Percentiles rank a stretch among this genome's conserved stretches.
Evolutionary conservation across 2,888 invertebrate species (phyloP).

Genomic region (Ferrisia virgata): DNA sequence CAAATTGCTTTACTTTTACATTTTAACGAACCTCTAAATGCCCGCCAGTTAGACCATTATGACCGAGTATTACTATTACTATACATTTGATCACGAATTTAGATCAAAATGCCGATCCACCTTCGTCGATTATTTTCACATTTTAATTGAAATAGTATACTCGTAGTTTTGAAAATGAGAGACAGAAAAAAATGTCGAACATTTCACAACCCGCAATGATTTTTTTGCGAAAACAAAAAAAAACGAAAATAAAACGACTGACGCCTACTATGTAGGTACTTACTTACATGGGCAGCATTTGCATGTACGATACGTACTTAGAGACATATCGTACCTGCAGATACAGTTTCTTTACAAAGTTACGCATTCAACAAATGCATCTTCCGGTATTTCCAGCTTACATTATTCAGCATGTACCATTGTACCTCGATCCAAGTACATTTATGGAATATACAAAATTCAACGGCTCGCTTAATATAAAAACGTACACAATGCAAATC

Average conservation of each 20-base stretch:
- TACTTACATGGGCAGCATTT: too few species aligned
- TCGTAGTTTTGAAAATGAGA: background rate
- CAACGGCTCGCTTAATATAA: too few species aligned
- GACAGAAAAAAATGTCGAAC: background rate
- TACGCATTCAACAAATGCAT: constrained; percentile 5
- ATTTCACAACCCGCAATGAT: background rate
- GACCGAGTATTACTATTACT: background rate
- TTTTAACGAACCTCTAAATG: constrained; percentile 13
- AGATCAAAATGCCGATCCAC: background rate
- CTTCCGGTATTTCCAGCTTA: background rate
- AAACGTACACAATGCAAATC: background rate
- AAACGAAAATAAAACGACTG: too few species aligned
- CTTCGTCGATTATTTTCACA: background rate
- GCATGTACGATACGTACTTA: background rate
- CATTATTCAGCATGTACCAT: background rate
- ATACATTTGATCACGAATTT: constrained; percentile 6
- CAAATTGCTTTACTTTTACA: constrained; percentile 13
- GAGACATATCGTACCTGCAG: background rate
- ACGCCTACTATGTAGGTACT: too few species aligned
- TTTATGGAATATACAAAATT: background rate
- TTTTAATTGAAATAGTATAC: background rate
- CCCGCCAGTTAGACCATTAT: background rate
- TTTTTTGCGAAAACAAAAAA: background rate
- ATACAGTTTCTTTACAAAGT: background rate
- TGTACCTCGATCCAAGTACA: background rate